Evolutionary conservation across 2,797 vertebrate genomes (phyloP), one percentile per base, ranked within the genome.

Genomic region (Gallinago stenura): DNA sequence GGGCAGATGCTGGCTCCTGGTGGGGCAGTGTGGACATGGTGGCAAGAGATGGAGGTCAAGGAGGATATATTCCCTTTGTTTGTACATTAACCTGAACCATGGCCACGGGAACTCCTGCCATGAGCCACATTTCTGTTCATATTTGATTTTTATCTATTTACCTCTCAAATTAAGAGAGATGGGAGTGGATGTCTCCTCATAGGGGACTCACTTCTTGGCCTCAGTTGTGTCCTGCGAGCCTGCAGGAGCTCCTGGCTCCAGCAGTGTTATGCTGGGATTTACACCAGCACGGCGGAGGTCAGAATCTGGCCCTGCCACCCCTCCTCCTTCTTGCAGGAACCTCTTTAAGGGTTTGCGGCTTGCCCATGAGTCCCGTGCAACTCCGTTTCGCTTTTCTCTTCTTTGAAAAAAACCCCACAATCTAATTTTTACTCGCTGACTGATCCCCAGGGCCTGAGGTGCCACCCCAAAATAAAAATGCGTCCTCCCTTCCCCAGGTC

Each of bases 381-480:
- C 37, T 81, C 57, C 2, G 1, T 71, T 86, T 78, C 64, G 20
- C 51, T 70, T 82, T 78, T 31, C 54, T 69, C 50, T 77, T 84
- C 83, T 87, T 89, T 58, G 54, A 80, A 69, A 95, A 96, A 96
- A 86, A 22, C 1, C 30, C 16, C 48, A 43, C 26, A 58, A 22
- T 68, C 83, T 93, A 70, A 84, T 90, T 89, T 97, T 94, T 68
- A 69, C 64, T 90, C n/a, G 41, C 33, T 48, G 48, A 12, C 6
- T 16, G 75, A 65, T 90, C 16, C 16, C 48, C 48, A 48, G 48
- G 39, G 17, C 61, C 18, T 11, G 61, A 83, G 65, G 69, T 87
- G 64, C 26, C 68, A 70, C 20, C 57, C 71, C 60, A 66, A 92
- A 97, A 93, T 84, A 95, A 92, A 94, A 95, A 86, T 10, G 18